Evolutionary conservation across 2,113 vertebrate species (phyloP).

Genomic region (Cepphus grylle): DNA sequence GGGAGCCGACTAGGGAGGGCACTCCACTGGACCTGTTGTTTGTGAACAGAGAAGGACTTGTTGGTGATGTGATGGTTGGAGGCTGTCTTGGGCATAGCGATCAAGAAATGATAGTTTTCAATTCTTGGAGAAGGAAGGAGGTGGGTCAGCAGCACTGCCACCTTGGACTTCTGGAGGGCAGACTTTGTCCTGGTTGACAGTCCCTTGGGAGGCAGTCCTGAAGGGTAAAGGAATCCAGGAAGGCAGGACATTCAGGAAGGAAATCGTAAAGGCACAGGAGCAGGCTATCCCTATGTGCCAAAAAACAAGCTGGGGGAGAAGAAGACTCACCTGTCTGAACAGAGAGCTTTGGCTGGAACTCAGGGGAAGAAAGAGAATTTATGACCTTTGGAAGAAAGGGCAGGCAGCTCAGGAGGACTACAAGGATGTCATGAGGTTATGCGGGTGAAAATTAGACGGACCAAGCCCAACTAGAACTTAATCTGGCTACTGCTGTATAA

Average conservation of each 20-base stretch:
- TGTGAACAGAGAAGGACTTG: too few relatives aligned
- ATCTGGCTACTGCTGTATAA: background rate
- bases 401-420: background rate
- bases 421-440: background rate
- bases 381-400: background rate
- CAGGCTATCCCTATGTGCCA: background rate
- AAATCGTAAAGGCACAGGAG: background rate
- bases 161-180: background rate
- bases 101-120: background rate
- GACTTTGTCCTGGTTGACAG: background rate
- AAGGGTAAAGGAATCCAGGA: too few relatives aligned
- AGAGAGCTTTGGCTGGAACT: background rate
- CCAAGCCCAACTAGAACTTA: background rate
- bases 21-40: background rate
- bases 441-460: background rate
- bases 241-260: background rate
- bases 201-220: background rate
- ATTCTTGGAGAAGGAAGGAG: background rate
- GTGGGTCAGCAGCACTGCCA: background rate
- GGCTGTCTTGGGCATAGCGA: background rate
- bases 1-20: background rate
- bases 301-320: background rate
- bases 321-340: background rate
- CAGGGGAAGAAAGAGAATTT: background rate
- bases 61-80: background rate